Conservation (phyloP, 53 echinoderm and acorn worm species). For the Temnopleurus reevesii region DNA sequence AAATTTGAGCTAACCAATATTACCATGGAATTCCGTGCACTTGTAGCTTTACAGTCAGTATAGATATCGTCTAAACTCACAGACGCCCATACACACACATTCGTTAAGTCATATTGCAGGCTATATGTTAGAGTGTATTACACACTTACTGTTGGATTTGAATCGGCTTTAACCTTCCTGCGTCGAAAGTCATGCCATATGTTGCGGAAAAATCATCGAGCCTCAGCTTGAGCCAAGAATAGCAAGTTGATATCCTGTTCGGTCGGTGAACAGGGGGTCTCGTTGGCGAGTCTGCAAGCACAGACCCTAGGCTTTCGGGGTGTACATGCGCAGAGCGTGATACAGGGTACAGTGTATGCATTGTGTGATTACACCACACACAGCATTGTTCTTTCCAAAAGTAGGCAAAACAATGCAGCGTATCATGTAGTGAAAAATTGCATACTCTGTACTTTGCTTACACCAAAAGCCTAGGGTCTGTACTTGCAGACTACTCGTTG, state of each 20-base stretch:
- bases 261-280: neutral
- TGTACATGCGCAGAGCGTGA: too few species aligned
- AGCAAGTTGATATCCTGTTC: constrained; percentile 27
- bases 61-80: neutral
- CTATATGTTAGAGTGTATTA: too few species aligned
- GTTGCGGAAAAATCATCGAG: constrained; percentile 8
- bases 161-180: neutral
- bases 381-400: too few species aligned
- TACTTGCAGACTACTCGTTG: too few species aligned
- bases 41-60: neutral
- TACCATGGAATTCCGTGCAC: neutral
- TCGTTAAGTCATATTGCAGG: too few species aligned
- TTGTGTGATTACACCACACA: too few species aligned
- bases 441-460: too few species aligned
- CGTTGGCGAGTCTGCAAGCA: neutral
- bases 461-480: too few species aligned
- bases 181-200: constrained; percentile 31
- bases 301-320: too few species aligned
- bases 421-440: too few species aligned
- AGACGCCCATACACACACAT: neutral
- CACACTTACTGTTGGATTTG: neutral
- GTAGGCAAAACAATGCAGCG: too few species aligned
- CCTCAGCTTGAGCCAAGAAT: constrained; percentile 35
- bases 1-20: constrained; percentile 13
- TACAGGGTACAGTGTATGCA: too few species aligned